Evolutionary conservation across 2,888 invertebrate genomes (phyloP).

Genomic region (Oscheius sp.): DNA sequence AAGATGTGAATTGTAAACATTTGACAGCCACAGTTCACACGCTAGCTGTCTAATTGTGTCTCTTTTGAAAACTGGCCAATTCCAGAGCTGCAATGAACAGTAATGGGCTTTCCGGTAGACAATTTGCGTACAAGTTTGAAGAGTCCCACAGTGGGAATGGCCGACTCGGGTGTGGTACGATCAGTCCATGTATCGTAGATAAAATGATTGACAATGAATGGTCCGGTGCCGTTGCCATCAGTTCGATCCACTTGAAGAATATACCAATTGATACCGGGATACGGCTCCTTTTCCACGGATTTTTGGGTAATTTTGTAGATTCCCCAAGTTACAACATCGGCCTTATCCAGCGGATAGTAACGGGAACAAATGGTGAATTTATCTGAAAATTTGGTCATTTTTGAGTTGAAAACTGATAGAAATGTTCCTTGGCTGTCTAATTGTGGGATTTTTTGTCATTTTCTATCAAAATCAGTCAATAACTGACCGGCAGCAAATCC

Average conservation of each 20-base stretch:
- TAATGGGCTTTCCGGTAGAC: conserved; percentile 43
- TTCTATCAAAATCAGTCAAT: too few relatives aligned
- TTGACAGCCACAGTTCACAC: too few relatives aligned
- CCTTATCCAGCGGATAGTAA: conserved; percentile 5
- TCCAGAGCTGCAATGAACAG: conserved; percentile 63
- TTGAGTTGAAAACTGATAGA: too few relatives aligned
- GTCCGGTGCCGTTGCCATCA: not conserved
- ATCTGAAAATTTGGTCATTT: too few relatives aligned
- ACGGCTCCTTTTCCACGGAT: not conserved
- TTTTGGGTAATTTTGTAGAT: conserved; percentile 16
- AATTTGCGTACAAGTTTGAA: conserved; percentile 10
- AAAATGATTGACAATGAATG: conserved; percentile 37
- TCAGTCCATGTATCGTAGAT: conserved; percentile 53
- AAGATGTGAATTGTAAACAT: too few relatives aligned
- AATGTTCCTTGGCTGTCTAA: too few relatives aligned
- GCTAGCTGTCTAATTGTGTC: too few relatives aligned
- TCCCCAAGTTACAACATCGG: not conserved
- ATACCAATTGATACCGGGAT: not conserved
- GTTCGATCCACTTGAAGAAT: conserved; percentile 3
- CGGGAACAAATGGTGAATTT: conserved; percentile 6
- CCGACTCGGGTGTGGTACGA: conserved; percentile 44
- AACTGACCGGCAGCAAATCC: too few relatives aligned
- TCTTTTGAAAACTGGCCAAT: too few relatives aligned
- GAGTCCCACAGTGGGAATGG: conserved; percentile 39
- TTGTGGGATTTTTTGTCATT: too few relatives aligned